A percentile compares a stretch with the other conserved stretches of the same genome.
Evolutionary conservation across 1,140 invertebrate species (phyloP).

Genomic region (Dysdera silvatica): DNA sequence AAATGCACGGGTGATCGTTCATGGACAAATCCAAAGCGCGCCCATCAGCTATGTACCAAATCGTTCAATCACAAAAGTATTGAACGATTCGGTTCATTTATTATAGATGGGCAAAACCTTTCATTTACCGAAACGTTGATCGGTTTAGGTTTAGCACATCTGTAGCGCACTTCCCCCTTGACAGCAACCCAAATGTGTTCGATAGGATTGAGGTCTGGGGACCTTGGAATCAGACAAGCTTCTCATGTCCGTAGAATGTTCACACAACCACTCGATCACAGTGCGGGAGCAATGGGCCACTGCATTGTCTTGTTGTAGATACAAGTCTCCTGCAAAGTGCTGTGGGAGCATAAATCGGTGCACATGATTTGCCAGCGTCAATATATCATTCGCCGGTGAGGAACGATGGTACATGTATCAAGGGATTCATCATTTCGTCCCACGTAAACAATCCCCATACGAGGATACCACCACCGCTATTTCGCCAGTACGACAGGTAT

Average conservation of each 20-base stretch:
- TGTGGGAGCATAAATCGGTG: not conserved
- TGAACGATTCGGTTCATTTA: too few species aligned
- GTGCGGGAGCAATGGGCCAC: not conserved
- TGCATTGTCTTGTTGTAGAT: not conserved
- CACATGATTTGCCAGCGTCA: not conserved
- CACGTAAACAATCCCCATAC: not conserved
- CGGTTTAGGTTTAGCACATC: too few species aligned
- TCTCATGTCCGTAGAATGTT: not conserved
- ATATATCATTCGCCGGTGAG: not conserved
- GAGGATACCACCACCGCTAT: not conserved
- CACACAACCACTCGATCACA: not conserved
- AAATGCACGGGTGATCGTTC: too few species aligned
- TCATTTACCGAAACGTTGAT: too few species aligned
- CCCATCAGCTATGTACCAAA: too few species aligned
- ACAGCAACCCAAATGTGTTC: too few species aligned
- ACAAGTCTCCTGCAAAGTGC: not conserved
- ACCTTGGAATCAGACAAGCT: not conserved
- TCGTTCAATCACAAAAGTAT: too few species aligned
- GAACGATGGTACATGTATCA: not conserved
- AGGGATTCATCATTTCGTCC: not conserved
- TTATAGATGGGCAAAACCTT: too few species aligned
- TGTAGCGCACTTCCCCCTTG: too few species aligned
- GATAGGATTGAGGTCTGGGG: not conserved
- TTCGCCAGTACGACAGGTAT: not conserved
- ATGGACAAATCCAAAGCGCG: too few species aligned